These are phyloP conservation scores for Hepsetus odoe DNA, from an alignment of 2,113 vertebrate genomes.

Conservation along the genomic window DNA sequence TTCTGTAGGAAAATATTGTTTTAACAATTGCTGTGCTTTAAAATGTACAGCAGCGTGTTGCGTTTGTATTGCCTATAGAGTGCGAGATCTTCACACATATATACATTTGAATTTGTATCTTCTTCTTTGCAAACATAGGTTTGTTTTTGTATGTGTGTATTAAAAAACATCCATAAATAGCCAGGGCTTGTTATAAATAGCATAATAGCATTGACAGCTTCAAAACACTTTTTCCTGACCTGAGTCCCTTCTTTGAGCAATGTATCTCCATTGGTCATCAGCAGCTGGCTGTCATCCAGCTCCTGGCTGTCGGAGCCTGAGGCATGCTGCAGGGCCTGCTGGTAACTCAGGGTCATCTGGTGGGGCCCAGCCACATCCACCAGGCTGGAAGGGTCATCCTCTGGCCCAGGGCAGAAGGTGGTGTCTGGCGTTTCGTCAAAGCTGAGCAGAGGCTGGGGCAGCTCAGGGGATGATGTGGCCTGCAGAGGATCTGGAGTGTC, in stretches of 20 bases:
- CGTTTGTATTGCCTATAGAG: no score
- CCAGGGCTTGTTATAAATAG: no score
- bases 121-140: no score
- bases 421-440: conserved; percentile 88
- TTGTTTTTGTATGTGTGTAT: no score
- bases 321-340: conserved; percentile 83
- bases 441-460: conserved; percentile 82
- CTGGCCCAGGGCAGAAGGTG: conserved; percentile 73
- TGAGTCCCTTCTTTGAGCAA: conserved; percentile 90
- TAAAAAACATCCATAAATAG: no score
- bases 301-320: conserved; percentile 62
- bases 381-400: conserved; percentile 78
- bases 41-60: no score
- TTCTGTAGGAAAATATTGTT: no score
- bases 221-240: conserved; percentile 61
- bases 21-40: no score
- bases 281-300: conserved; percentile 77
- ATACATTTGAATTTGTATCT: no score
- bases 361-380: conserved; percentile 76
- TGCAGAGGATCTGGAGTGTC: conserved; percentile 39
- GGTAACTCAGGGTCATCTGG: conserved; percentile 82
- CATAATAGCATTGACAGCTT: no score
- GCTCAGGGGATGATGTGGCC: conserved; percentile 54
- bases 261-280: conserved; percentile 93
- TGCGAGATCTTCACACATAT: no score